Base-by-base conservation (phyloP, 1,140 invertebrate genomes). In the Hydropsyche tenuis region DNA sequence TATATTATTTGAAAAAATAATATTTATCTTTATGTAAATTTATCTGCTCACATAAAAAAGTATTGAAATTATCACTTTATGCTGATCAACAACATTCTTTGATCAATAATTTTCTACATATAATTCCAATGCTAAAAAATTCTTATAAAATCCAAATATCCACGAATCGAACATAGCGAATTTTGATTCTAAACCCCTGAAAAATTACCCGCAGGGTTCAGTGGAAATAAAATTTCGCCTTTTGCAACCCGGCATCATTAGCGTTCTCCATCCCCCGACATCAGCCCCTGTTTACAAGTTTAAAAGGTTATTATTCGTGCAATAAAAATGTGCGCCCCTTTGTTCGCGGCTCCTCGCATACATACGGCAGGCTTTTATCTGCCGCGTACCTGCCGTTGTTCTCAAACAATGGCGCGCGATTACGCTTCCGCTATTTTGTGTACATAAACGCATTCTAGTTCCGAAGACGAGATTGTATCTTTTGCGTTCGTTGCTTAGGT, bases 311-410 rank as follows among this genome's bases (percentile, higher is more conserved):
- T 69, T 69, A 69, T 69, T 69, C 43, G 20, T 51, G 42, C 42
- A 69, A 69, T 69, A 69, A 69, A 69, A 69, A 69, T 69, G 45
- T 51, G 66, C 45, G 42, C 64, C 16, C 66, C 66, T 69, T 69
- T 69, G 66, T 69, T 9, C 22, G 37, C 16, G 62, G 53, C 53
- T 60, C 53, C 53, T 60, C 22, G 63, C 42, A 45, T 16, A 23
- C 27, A 37, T 16, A 16, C 48, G 6, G 48, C 30, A 9, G 46
- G 66, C 66, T 53, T 53, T 69, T 53, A 51, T 53, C 66, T 53
- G 45, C n/a, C 16, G n/a, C 30, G 3, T 37, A 37, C 30, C 30
- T 37, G 14, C 45, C 46, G 43, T 69, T 69, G 66, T 69, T 69
- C 66, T 53, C 66, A 69, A 69, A 69, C 66, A 69, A 69, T 69